Evolutionary conservation across 1,140 invertebrate genomes (phyloP), one percentile per base, ranked within the genome.

Genomic region (Meteorus sp.): DNA sequence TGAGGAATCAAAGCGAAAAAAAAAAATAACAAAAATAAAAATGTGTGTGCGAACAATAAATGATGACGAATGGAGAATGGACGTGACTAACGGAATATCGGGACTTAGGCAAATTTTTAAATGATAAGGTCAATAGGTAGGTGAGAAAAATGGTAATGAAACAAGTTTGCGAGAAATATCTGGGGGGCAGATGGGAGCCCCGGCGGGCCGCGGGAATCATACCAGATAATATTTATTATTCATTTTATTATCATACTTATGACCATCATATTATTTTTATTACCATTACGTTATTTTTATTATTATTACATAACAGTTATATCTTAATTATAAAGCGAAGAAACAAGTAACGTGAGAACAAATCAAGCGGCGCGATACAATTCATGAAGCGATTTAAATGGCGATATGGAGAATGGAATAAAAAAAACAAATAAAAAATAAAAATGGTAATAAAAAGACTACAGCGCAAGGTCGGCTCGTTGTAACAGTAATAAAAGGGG

Each of bases 181-280:
- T n/a, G 15, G 8, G 52, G 25, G 45, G 33, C 51, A 47, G 55
- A 59, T 65, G 67, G 65, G 64, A 68, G 66, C 67, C 63, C 62
- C 63, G 68, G 66, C 66, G 68, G 61, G 61, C 68, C 64, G 67
- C 65, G 73, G 73, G 64, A 64, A 76, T 74, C 64, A 69, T 74
- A 71, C 65, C 66, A 73, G 66, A 73, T 75, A 75, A 77, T 74
- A 74, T 66, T 75, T 71, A 75, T 74, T 64, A 75, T 75, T 75
- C n/a, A n/a, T n/a, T n/a, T n/a, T n/a, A n/a, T n/a, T n/a, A n/a
- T n/a, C n/a, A n/a, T n/a, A n/a, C n/a, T n/a, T n/a, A n/a, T n/a
- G n/a, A n/a, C n/a, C n/a, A n/a, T n/a, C n/a, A n/a, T n/a, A n/a
- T n/a, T n/a, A n/a, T n/a, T n/a, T n/a, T n/a, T n/a, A n/a, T n/a